Percentiles rank a stretch among this genome's conserved stretches.
Conservation (phyloP, 2,888 invertebrate species). For the Pristionchus exspectatus region DNA sequence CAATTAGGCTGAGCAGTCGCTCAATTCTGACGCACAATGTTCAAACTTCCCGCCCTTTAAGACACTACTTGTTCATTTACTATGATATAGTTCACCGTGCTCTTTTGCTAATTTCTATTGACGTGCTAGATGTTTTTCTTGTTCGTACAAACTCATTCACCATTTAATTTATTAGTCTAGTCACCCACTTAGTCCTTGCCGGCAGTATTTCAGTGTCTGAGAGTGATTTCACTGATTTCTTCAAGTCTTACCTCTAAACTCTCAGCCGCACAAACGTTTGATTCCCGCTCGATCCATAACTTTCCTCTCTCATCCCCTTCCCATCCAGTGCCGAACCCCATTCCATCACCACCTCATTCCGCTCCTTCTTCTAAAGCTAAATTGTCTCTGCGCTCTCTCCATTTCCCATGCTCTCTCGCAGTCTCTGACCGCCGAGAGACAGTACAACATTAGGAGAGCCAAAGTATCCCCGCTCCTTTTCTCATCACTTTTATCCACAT, state of each 20-base stretch:
- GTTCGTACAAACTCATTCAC: too few relatives aligned
- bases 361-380: not conserved
- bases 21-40: not conserved
- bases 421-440: not conserved
- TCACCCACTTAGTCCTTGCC: too few relatives aligned
- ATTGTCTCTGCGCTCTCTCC: not conserved
- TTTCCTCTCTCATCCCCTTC: not conserved
- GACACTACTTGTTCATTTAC: too few relatives aligned
- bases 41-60: not conserved
- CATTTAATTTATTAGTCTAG: too few relatives aligned
- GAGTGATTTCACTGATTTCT: too few relatives aligned
- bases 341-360: conserved; percentile 21
- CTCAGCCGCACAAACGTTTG: not conserved
- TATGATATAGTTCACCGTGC: too few relatives aligned
- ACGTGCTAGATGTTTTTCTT: too few relatives aligned
- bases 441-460: not conserved
- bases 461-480: not conserved
- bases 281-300: not conserved
- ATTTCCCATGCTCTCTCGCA: not conserved
- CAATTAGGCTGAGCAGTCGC: not conserved
- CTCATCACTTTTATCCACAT: conserved; percentile 51
- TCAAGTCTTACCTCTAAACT: not conserved
- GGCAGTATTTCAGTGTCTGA: too few relatives aligned
- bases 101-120: too few relatives aligned
- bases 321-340: conserved; percentile 10